Base-by-base conservation (phyloP, 1,140 invertebrate species). In the Cephus cinctus region DNA sequence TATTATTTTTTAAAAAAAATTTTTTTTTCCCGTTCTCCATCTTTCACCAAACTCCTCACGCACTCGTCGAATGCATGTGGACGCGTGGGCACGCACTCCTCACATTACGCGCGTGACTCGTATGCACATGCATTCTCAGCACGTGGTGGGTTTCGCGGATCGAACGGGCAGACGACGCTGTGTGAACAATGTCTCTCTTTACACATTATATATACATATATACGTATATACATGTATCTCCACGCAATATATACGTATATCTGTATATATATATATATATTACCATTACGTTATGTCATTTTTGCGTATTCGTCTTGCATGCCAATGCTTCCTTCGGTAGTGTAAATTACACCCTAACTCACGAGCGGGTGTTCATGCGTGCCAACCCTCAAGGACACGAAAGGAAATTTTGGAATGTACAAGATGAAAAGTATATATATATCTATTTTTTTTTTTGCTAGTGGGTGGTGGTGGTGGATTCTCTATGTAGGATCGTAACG, bases 271-370 rank as follows among this genome's bases (percentile, higher is more conserved):
- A 57, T 65, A 65, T 56, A 43, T 61, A 60, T 69, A 68, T 71
- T 71, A 67, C 63, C 70, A 75, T 72, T 67, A 63, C 66, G 64
- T 75, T 75, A 68, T 73, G 71, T 67, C 69, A 70, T 67, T 73
- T 71, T 67, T 68, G 63, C 61, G 69, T 73, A 73, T 65, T 73
- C 68, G 71, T 73, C 69, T 74, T 76, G 73, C 73, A 76, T 76
- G 73, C 63, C 52, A 70, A n/a, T 56, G 73, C 73, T 76, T 76
- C 69, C 72, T 76, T 69, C 72, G 71, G 72, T 76, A 76, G 73
- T 75, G 59, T 71, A 65, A 67, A 61, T 50, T 51, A 59, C 61
- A 55, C 59, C 59, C 67, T 67, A 64, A 69, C 65, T 67, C 56
- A 63, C 51, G 52, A 59, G 44, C 19, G 43, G 22, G 43, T 23